Base-by-base conservation (phyloP, 2,888 invertebrate species). In the Folsomia manolachei region DNA sequence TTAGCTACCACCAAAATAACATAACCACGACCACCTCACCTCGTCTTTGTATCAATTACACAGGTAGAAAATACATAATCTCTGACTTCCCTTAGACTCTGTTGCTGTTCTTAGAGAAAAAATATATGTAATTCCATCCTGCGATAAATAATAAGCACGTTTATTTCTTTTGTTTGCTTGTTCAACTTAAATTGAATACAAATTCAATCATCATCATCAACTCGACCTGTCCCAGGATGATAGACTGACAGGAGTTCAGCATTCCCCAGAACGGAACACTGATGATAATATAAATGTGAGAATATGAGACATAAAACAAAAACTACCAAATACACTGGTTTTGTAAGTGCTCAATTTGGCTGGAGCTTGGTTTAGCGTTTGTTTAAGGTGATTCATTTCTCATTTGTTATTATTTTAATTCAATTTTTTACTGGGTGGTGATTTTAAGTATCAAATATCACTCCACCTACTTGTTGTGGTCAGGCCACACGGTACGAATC, bases 231-330 rank as follows among this genome's bases (percentile, higher is more conserved):
- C 39, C 39, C 4, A 39, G 39, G 14, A 39, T 9, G 39, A 39
- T 9, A 39, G 39, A 39, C 39, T 9, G 39, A 39, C 39, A 39
- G 39, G 7, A 39, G 39, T 9, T 14, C n/a, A n/a, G 14, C 39
- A 39, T 39, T 39, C 39, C 39, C 39, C 14, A 9, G 39, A 39
- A n/a, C n/a, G n/a, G n/a, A 39, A 39, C 14, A 4, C 39, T 39
- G 39, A 39, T 39, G 39, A 39, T 39, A 9, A 39, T 39, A 39
- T 51, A 11, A 51, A 51, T 56, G 56, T 7, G 21, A 56, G 56
- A 56, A 56, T 14, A 56, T 56, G 56, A 56, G 56, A 56, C 56
- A 56, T 56, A 56, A 56, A 56, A 19, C 56, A 7, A 56, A 56
- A 19, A 56, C 7, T 56, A 56, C 56, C 7, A 18, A 56, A 56